Evolutionary conservation across 2,797 vertebrate species (phyloP).

Genomic region (Furcifer pardalis): DNA sequence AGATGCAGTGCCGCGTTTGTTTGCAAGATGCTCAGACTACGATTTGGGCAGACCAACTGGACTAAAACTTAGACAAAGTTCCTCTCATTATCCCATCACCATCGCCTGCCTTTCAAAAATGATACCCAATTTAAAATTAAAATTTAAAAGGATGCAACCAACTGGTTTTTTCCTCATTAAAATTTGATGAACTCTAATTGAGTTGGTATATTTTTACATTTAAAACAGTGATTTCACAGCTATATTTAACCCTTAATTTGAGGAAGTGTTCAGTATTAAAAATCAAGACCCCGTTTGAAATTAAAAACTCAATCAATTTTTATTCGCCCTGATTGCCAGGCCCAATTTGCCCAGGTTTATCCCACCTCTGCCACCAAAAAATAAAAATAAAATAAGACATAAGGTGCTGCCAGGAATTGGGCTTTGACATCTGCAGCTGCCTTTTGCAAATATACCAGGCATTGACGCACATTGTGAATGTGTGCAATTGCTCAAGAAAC

Average conservation of each 20-base stretch:
- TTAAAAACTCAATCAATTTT: conserved; percentile 49
- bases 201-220: conserved; percentile 49
- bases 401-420: conserved; percentile 9
- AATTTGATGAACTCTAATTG: conserved; percentile 43
- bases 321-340: conserved; percentile 37
- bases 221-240: conserved; percentile 44
- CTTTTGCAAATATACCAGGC: not conserved
- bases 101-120: not conserved
- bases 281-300: conserved; percentile 47
- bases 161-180: conserved; percentile 37
- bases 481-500: not conserved
- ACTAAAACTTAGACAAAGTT: not conserved
- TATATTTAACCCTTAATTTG: conserved; percentile 50
- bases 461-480: not conserved
- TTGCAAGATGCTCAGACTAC: not conserved
- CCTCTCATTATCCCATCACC: not conserved
- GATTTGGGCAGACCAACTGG: not conserved
- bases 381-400: not conserved
- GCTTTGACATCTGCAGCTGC: conserved; percentile 22
- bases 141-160: conserved; percentile 27
- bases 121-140: conserved; percentile 18
- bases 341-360: conserved; percentile 26
- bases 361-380: not conserved
- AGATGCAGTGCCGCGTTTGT: too few species aligned
- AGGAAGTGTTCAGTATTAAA: conserved; percentile 42